Percentiles rank a stretch among this genome's conserved stretches.
phyloP scores from a whole-genome alignment of 1,140 invertebrate genomes.

The Diabrotica undecimpunctata region DNA sequence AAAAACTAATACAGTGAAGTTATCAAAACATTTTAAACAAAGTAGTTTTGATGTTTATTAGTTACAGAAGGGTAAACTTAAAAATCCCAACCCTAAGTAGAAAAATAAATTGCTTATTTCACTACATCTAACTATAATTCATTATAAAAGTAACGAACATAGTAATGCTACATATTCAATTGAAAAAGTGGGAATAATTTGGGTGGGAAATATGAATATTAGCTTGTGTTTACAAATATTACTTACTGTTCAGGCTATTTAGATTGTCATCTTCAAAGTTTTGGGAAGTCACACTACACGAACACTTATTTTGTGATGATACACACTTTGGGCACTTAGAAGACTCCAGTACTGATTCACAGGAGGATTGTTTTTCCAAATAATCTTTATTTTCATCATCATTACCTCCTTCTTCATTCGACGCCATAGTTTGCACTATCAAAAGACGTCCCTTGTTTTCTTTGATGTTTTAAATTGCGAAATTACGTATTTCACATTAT shows the following conservation, averaged over 20 bases:
- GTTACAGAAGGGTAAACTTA: too few species aligned
- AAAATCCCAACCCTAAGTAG: too few species aligned
- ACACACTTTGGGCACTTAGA: conserved; percentile 23
- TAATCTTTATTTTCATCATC: conserved; percentile 33
- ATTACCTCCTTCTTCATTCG: conserved; percentile 29
- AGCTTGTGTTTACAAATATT: conserved; percentile 20
- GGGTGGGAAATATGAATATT: conserved; percentile 10
- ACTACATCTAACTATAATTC: too few species aligned
- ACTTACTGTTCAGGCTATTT: conserved; percentile 27
- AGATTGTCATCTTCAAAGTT: conserved; percentile 22
- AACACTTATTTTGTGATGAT: conserved; percentile 25
- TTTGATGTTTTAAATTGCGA: conserved; percentile 2
- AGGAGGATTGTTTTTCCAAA: conserved; percentile 24
- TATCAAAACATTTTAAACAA: too few species aligned
- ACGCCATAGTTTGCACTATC: conserved; percentile 33
- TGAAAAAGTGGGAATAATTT: neutral
- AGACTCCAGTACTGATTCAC: conserved; percentile 11
- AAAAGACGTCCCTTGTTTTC: conserved; percentile 30
- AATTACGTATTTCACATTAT: conserved; percentile 19
- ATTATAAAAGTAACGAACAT: too few species aligned
- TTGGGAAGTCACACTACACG: conserved; percentile 24
- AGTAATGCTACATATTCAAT: neutral
- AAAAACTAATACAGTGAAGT: too few species aligned
- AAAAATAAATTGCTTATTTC: too few species aligned
- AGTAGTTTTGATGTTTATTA: too few species aligned